Percentiles rank a stretch among this genome's conserved stretches.
phyloP scores from a whole-genome alignment of 2,888 invertebrate species.

The Leptothorax acervorum region DNA sequence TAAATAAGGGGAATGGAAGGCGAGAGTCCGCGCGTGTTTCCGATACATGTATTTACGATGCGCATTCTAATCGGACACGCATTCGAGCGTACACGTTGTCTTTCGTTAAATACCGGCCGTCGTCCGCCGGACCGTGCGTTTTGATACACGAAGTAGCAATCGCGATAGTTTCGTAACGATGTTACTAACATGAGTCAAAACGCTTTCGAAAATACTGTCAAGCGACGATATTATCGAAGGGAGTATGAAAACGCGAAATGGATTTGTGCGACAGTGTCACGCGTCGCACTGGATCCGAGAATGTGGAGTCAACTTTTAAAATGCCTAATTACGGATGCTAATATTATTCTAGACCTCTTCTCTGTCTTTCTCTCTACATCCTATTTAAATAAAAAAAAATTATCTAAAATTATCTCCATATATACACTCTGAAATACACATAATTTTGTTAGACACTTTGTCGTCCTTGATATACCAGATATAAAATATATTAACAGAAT shows the following conservation, averaged over 20 bases:
- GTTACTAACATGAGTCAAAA: not conserved
- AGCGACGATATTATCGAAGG: not conserved
- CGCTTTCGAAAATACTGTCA: not conserved
- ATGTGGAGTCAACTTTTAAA: not conserved
- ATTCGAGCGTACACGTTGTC: not conserved
- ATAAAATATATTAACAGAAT: not conserved
- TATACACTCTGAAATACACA: not conserved
- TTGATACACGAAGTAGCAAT: not conserved
- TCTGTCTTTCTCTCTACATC: not conserved
- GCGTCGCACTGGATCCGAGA: not conserved
- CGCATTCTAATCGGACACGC: conserved; percentile 15
- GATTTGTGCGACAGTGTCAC: not conserved
- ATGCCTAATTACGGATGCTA: not conserved
- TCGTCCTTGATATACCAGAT: not conserved
- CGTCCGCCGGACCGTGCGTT: not conserved
- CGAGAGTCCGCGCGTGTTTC: not conserved
- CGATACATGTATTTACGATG: conserved; percentile 40
- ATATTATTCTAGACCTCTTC: not conserved
- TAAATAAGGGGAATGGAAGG: conserved; percentile 15
- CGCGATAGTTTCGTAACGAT: conserved; percentile 10
- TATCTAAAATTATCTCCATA: not conserved
- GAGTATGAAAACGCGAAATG: not conserved
- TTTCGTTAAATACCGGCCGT: conserved; percentile 30
- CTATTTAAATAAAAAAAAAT: not conserved
- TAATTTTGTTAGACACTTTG: not conserved